A percentile compares a stretch with the other conserved stretches of the same genome.
phyloP scores from a whole-genome alignment of 2,888 invertebrate genomes.

The Caenorhabditis becei region DNA sequence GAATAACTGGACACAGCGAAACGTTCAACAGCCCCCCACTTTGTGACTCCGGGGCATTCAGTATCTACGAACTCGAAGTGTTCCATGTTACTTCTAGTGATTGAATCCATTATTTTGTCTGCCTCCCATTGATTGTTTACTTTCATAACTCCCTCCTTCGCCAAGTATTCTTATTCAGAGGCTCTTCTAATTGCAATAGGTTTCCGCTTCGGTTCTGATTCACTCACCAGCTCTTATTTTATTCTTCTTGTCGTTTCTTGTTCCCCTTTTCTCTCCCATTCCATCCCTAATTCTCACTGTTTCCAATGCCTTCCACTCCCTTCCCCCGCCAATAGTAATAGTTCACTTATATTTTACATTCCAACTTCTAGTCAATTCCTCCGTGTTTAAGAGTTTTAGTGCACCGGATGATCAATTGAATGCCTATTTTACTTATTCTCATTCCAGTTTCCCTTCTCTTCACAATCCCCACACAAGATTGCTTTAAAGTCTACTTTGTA shows the following conservation, averaged over 20 bases:
- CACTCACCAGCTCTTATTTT: neutral
- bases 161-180: constrained; percentile 13
- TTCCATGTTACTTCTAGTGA: constrained; percentile 67
- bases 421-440: constrained; percentile 11
- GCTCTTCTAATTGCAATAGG: constrained; percentile 34
- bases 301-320: neutral
- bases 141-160: neutral
- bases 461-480: constrained; percentile 4
- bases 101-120: constrained; percentile 1
- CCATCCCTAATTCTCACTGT: constrained; percentile 6
- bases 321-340: constrained; percentile 25
- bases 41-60: constrained; percentile 70
- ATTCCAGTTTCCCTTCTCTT: constrained; percentile 31
- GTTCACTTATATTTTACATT: constrained; percentile 52
- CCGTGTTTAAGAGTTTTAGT: constrained; percentile 48
- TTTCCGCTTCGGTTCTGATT: constrained; percentile 16
- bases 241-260: neutral
- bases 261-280: neutral
- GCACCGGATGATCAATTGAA: constrained; percentile 7
- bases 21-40: constrained; percentile 79
- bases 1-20: constrained; percentile 73
- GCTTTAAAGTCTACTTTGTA: constrained; percentile 52
- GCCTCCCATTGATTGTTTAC: too few species aligned
- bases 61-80: constrained; percentile 77
- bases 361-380: constrained; percentile 55